These are phyloP conservation scores for Spongilla lacustris DNA, from an alignment of 37 sponge, comb jelly and placozoan species.

Conservation along the genomic window DNA sequence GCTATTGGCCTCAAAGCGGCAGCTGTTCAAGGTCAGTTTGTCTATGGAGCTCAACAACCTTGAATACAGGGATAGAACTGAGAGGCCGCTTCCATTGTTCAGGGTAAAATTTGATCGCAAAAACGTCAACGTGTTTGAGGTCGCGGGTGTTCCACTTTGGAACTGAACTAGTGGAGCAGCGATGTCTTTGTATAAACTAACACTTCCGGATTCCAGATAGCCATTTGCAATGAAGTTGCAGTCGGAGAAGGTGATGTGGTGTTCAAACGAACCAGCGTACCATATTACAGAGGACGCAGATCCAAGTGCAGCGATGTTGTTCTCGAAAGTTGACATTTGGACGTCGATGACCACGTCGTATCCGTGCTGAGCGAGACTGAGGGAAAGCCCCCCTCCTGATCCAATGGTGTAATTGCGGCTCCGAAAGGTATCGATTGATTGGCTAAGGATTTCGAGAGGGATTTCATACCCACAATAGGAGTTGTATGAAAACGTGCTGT, in stretches of 20 bases:
- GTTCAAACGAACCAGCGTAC: constrained; percentile 15
- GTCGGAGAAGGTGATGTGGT: constrained; percentile 11
- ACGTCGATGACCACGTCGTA: constrained; percentile 37
- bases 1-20: background rate
- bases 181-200: background rate
- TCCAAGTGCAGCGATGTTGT: constrained; percentile 50
- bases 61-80: background rate
- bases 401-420: constrained; percentile 14
- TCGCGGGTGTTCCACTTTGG: background rate
- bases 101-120: background rate
- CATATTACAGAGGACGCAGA: constrained; percentile 28
- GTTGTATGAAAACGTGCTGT: constrained; percentile 37
- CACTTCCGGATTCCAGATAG: background rate
- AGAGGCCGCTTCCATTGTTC: background rate
- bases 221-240: constrained; percentile 40
- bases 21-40: background rate
- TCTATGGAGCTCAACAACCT: background rate
- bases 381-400: constrained; percentile 64
- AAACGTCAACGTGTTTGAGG: background rate
- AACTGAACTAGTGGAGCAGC: background rate
- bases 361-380: constrained; percentile 22
- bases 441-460: background rate
- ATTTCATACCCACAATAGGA: constrained; percentile 38
- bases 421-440: background rate
- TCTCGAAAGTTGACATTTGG: background rate